Evolutionary conservation across 2,888 invertebrate species (phyloP), one percentile per base, ranked within the genome.

Genomic region (Matsumyia berberina): DNA sequence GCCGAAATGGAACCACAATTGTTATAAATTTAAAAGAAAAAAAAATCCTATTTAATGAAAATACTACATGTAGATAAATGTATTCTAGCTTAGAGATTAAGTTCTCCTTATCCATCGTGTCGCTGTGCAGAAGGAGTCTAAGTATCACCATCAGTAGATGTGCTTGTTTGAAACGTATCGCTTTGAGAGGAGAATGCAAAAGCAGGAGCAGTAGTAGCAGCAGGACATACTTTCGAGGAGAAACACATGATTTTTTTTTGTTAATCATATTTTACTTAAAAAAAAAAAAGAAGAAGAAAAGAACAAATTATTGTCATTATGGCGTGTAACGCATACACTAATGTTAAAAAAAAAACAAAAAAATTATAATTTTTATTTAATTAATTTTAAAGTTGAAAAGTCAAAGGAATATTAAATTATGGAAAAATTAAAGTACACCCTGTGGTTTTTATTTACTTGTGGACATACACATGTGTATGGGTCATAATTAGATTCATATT

Each of bases 31-130:
- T 35, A 57, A 29, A 44, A 15, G 46, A 31, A 31, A 29, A 37
- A 29, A 49, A 31, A 35, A 2, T 15, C 7, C 33, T 57, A 55
- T 42, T 67, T 42, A 66, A 53, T 42, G 4, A 35, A 39, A 64
- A 57, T 64, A 31, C 11, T 49, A 37, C 19, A 58, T 76, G 57
- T 76, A 76, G 67, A 58, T 49, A 46, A 37, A 39, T 76, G 66
- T 76, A 76, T 76, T 58, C 46, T 76, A 76, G 76, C 67, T 76
- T 67, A 60, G 73, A 64, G 53, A 62, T 73, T 62, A 64, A 39
- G 67, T 58, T 76, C 58, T 76, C 67, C 64, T 64, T 46, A 39
- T 53, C 17, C 35, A 37, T 12, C 17, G 64, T 39, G 53, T 39
- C 15, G 5, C 39, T 29, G 49, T 39, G 67, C 39, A 3, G 4